Base-by-base conservation (phyloP, 2,888 invertebrate genomes). In the Microchrysa polita region DNA sequence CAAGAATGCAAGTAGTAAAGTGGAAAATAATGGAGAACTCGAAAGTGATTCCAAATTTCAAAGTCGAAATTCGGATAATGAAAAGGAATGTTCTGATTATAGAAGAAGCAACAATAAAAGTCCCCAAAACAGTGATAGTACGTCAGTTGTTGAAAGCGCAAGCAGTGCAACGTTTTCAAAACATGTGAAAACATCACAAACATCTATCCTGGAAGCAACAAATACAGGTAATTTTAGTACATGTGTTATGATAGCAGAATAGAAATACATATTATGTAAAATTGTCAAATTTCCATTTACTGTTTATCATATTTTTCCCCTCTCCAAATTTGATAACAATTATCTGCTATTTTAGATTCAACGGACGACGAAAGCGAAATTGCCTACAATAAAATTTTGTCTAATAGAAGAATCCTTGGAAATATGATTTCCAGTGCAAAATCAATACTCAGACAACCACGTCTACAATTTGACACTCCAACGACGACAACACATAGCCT, bases 381-480 rank as follows among this genome's bases (percentile, higher is more conserved):
- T 20, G 55, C 22, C 61, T 52, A 10, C n/a, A 42, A 60, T 57
- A 67, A 67, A 55, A 55, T 53, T 55, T 40, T 53, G 23, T 42
- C 72, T 20, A 59, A 67, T n/a, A 67, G 74, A 18, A 72, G 74
- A 72, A 60, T 61, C 18, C 55, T 74, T 14, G 73, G 75, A 16
- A 73, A 57, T 42, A 16, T 72, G 9, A 63, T 71, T 48, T 52
- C 74, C 10, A 48, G 71, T 53, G 67, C 73, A 18, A 81, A 79
- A 79, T 81, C 82, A 76, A 81, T 85, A 61, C 76, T 84, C 73
- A 79, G 84, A 9, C 81, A 83, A 73, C 81, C 84, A 1, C 82
- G 82, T 4, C 75, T 84, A 72, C 83, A 83, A 75, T 82, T 84
- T 74, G 81, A 83, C 69, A 79, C 79, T 9, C 69, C 40, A 69